Percentiles rank a stretch among this genome's conserved stretches.
phyloP scores from a whole-genome alignment of 2,113 vertebrate species.

The Condylura cristata region DNA sequence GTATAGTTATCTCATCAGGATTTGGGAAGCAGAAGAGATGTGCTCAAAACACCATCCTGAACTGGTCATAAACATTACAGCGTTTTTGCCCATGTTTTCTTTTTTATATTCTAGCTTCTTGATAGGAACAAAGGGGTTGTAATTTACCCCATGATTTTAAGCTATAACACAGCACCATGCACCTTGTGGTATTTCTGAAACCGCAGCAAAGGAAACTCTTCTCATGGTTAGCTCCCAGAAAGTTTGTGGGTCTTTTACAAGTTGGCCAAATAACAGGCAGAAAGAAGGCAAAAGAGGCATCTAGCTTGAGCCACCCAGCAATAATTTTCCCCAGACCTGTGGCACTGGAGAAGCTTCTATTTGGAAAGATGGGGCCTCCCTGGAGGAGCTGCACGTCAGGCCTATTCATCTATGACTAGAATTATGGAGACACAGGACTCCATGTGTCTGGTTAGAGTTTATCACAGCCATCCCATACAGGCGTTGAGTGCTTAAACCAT shows the following conservation, averaged over 20 bases:
- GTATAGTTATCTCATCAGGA: slow-evolving; percentile 35
- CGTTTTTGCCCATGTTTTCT: neutral
- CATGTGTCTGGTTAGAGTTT: neutral
- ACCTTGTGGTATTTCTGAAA: neutral
- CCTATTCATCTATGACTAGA: neutral
- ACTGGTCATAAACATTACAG: neutral
- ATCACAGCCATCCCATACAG: neutral
- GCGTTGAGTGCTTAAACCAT: neutral
- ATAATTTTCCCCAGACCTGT: neutral
- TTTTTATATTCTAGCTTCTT: slow-evolving; percentile 28
- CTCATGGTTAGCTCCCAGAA: slow-evolving; percentile 21
- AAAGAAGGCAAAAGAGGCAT: neutral
- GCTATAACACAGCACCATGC: neutral
- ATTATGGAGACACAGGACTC: neutral
- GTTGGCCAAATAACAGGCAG: neutral
- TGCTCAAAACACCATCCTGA: slow-evolving; percentile 31
- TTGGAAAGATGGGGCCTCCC: neutral
- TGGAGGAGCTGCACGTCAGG: neutral
- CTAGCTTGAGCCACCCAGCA: neutral
- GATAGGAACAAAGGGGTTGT: neutral
- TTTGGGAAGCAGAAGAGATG: slow-evolving; percentile 25
- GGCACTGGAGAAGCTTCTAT: neutral
- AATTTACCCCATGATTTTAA: slow-evolving; percentile 24
- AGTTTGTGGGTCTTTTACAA: slow-evolving; percentile 2
- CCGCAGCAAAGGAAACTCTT: slow-evolving; percentile 29